Percentiles rank a stretch among this genome's conserved stretches.
phyloP scores from a whole-genome alignment of 2,888 invertebrate genomes.

The Pemphredon lugubris region DNA sequence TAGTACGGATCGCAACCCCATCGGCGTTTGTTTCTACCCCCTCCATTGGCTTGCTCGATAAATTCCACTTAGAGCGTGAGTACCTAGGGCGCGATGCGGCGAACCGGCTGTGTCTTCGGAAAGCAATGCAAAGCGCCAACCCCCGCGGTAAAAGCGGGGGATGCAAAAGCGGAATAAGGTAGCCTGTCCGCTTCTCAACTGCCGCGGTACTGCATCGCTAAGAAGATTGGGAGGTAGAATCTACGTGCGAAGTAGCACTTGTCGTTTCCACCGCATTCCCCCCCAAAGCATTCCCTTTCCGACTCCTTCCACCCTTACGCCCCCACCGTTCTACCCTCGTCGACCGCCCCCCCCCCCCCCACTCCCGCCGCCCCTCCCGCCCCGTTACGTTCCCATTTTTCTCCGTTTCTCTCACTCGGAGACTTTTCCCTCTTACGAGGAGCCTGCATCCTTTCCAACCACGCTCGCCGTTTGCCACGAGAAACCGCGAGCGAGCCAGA shows the following conservation, averaged over 20 bases:
- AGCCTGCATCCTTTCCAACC: neutral
- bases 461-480: neutral
- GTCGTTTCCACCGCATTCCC: constrained; percentile 34
- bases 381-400: neutral
- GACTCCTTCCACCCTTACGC: too few relatives aligned
- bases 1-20: constrained; percentile 23
- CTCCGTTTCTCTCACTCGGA: neutral
- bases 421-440: neutral
- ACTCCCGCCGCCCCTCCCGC: neutral
- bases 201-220: constrained; percentile 48
- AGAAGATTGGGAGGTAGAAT: constrained; percentile 62
- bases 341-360: too few relatives aligned
- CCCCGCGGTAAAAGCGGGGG: constrained; percentile 29
- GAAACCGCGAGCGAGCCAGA: constrained; percentile 7
- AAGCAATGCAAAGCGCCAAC: constrained; percentile 57
- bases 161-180: constrained; percentile 59
- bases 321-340: neutral
- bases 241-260: constrained; percentile 65
- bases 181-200: constrained; percentile 8
- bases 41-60: constrained; percentile 49
- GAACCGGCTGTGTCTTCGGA: constrained; percentile 14
- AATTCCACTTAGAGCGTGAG: constrained; percentile 54
- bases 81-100: constrained; percentile 8
- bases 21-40: constrained; percentile 10
- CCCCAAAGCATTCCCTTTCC: neutral